phyloP scores from a whole-genome alignment of 2,888 invertebrate genomes.

The Camptogramma bilineatum region DNA sequence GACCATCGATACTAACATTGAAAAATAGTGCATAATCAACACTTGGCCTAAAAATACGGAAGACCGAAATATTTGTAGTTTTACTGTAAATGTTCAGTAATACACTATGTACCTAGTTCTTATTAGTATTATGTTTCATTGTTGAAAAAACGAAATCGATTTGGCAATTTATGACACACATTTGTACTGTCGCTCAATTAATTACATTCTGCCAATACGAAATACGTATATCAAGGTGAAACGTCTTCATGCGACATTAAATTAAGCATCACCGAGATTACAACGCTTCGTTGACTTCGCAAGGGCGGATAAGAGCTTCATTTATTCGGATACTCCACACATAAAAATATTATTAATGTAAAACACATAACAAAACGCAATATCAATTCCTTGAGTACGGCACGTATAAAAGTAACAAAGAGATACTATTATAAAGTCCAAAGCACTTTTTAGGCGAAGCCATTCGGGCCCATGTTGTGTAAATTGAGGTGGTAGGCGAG shows the following conservation, averaged over 20 bases:
- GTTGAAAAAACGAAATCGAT: slow-evolving; percentile 5
- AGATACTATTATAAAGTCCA: slow-evolving; percentile 44
- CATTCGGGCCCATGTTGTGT: slow-evolving; percentile 71
- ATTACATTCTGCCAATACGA: slow-evolving; percentile 3
- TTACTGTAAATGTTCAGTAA: slow-evolving; percentile 51
- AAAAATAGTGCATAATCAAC: background rate
- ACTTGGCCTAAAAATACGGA: slow-evolving; percentile 43
- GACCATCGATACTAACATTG: background rate
- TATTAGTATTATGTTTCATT: background rate
- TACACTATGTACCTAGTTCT: slow-evolving; percentile 1
- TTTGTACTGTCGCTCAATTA: slow-evolving; percentile 24
- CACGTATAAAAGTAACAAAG: slow-evolving; percentile 49
- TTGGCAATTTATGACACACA: slow-evolving; percentile 24
- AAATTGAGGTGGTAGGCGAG: slow-evolving; percentile 75
- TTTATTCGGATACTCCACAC: slow-evolving; percentile 4
- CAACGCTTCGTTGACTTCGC: slow-evolving; percentile 6
- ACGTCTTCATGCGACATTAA: slow-evolving; percentile 7
- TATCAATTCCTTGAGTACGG: slow-evolving; percentile 25
- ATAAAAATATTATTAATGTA: slow-evolving; percentile 21
- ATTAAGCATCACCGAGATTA: slow-evolving; percentile 13
- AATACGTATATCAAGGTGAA: slow-evolving; percentile 1
- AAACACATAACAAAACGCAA: slow-evolving; percentile 29
- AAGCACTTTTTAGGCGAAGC: slow-evolving; percentile 67
- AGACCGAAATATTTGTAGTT: slow-evolving; percentile 50
- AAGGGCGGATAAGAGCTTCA: slow-evolving; percentile 3